These are phyloP conservation scores for Charaxes varanes DNA, from an alignment of 1,140 invertebrate species.

Conservation along the genomic window DNA sequence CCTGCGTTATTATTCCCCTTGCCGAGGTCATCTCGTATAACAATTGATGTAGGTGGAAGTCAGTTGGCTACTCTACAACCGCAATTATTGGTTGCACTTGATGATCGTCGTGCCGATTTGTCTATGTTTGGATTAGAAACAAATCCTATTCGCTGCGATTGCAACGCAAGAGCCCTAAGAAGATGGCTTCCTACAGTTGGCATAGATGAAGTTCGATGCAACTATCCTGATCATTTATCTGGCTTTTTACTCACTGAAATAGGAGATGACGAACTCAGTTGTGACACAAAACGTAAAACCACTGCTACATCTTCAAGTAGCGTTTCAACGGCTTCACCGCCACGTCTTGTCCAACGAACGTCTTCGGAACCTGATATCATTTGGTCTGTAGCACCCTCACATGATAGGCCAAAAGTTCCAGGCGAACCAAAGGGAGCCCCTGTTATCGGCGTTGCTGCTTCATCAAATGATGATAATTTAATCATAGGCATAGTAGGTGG, in stretches of 20 bases:
- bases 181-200: conserved; percentile 82
- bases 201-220: conserved; percentile 78
- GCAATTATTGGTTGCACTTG: conserved; percentile 85
- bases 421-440: conserved; percentile 76
- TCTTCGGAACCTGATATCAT: conserved; percentile 89
- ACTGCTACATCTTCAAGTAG: conserved; percentile 69
- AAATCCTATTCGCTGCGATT: conserved; percentile 91
- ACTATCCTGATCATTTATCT: conserved; percentile 79
- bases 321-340: conserved; percentile 60
- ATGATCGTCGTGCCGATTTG: conserved; percentile 85
- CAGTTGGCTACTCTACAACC: conserved; percentile 83
- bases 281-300: conserved; percentile 78
- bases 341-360: conserved; percentile 72
- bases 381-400: conserved; percentile 85
- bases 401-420: conserved; percentile 68
- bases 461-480: conserved; percentile 90
- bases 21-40: conserved; percentile 88
- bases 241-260: conserved; percentile 82
- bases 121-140: conserved; percentile 81
- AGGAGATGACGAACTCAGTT: conserved; percentile 86
- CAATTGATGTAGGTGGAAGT: conserved; percentile 85
- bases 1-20: conserved; percentile 89
- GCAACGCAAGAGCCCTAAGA: conserved; percentile 84
- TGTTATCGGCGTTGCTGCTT: conserved; percentile 74
- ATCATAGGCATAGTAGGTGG: conserved; percentile 94